Evolutionary conservation across 2,797 vertebrate species (phyloP), one percentile per base, ranked within the genome.

Genomic region (Helostoma temminkii): DNA sequence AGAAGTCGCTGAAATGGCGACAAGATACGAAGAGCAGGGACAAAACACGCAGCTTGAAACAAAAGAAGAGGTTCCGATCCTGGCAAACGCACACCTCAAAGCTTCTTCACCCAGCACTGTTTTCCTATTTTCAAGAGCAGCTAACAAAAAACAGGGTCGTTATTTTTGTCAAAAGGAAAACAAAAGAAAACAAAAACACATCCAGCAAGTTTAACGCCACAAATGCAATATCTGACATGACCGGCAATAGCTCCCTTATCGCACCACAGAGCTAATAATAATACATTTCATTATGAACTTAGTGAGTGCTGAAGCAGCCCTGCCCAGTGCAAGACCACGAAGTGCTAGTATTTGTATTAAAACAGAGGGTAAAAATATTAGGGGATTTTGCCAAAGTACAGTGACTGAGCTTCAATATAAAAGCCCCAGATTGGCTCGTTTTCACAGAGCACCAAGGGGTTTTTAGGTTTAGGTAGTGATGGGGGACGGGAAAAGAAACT

Each of bases 11-110:
- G 42, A 80, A 82, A 76, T 46, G 53, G 45, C 34, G 22, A 76
- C 54, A 60, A 47, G 49, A 71, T 50, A 47, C 10, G 2, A 50
- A 61, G 41, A 22, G 60, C 12, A 14, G 26, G 22, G 25, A 55
- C 54, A 64, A 77, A 74, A 60, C 48, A 77, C 74, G 14, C 59
- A 65, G 65, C 63, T 21, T 49, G 54, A 84, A 85, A 86, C 59
- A 50, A 78, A 76, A 79, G 26, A 65, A 7, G 26, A 65, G 53
- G 53, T 79, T 76, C 3, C 4, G 12, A 70, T 66, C 74, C 71
- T 53, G 60, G 50, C 64, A 78, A 72, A 61, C 72, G 65, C 50
- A 60, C 67, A 78, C 52, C 46, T 76, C 52, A 19, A 34, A 82
- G 66, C 52, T 67, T 85, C 62, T 60, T 72, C 66, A 43, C 47